Percentiles rank a stretch among this genome's conserved stretches.
Conservation (phyloP, 2,113 vertebrate species). For the Sinosuthora webbiana region DNA sequence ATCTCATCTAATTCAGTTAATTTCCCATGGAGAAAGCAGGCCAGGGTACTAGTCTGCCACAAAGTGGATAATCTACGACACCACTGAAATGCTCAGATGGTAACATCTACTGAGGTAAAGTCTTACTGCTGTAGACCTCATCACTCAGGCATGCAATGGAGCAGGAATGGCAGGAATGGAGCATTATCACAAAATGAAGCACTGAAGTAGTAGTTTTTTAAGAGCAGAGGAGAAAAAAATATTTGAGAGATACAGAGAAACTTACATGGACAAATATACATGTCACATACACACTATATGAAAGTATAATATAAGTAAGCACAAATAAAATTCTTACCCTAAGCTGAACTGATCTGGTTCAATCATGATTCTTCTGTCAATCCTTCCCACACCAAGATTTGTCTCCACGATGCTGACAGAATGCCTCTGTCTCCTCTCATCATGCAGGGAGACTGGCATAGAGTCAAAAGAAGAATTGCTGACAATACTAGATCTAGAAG, state of each 20-base stretch:
- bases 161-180: background rate
- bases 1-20: constrained; percentile 5
- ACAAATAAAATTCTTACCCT: constrained; percentile 77
- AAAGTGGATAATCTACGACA: background rate
- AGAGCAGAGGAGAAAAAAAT: background rate
- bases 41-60: background rate
- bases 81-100: background rate
- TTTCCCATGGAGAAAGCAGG: background rate
- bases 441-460: constrained; percentile 78
- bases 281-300: background rate
- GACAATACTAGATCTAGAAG: constrained; percentile 94
- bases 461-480: constrained; percentile 97
- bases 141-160: background rate
- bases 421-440: constrained; percentile 88
- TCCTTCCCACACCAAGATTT: constrained; percentile 79
- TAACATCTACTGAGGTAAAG: background rate
- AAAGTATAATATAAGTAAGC: background rate
- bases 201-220: background rate
- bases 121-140: background rate
- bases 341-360: constrained; percentile 95
- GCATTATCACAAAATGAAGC: background rate
- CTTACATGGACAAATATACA: background rate
- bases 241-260: background rate
- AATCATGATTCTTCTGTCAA: constrained; percentile 85
- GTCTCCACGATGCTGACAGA: constrained; percentile 86